These are phyloP conservation scores for Agelaius phoeniceus DNA, from an alignment of 2,113 vertebrate genomes.

Conservation along the genomic window DNA sequence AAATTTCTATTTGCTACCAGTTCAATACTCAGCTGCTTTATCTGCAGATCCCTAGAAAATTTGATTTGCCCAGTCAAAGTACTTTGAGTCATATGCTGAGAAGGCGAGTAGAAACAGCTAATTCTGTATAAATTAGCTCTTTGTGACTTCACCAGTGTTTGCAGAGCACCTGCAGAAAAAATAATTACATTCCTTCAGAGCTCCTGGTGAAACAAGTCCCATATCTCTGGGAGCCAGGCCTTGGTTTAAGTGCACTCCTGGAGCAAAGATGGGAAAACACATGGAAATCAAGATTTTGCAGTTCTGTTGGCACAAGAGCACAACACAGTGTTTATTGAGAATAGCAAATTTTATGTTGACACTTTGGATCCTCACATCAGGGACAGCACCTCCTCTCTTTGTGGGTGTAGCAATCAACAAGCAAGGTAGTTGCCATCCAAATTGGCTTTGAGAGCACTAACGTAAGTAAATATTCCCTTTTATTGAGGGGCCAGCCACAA, in stretches of 20 bases:
- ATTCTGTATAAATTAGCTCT: background rate
- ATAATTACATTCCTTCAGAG: background rate
- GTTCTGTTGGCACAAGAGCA: background rate
- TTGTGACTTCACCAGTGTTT: background rate
- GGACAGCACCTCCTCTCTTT: background rate
- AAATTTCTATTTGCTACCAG: background rate
- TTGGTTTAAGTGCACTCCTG: background rate
- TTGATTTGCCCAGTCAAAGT: background rate
- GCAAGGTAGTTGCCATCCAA: background rate
- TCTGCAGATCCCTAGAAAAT: background rate
- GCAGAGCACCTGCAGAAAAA: background rate
- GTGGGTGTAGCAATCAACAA: background rate
- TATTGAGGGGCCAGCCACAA: background rate
- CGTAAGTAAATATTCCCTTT: background rate
- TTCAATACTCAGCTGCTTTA: background rate
- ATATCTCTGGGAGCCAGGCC: background rate
- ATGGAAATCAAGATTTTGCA: background rate
- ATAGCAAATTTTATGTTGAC: background rate
- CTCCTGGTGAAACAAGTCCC: background rate
- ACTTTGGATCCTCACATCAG: rapidly evolving
- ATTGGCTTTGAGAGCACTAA: background rate
- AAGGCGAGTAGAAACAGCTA: background rate
- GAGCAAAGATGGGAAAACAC: background rate
- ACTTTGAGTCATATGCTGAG: background rate
- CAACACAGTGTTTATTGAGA: background rate